Base-by-base conservation (phyloP, 2,113 vertebrate genomes). In the Gallinago undulata region DNA sequence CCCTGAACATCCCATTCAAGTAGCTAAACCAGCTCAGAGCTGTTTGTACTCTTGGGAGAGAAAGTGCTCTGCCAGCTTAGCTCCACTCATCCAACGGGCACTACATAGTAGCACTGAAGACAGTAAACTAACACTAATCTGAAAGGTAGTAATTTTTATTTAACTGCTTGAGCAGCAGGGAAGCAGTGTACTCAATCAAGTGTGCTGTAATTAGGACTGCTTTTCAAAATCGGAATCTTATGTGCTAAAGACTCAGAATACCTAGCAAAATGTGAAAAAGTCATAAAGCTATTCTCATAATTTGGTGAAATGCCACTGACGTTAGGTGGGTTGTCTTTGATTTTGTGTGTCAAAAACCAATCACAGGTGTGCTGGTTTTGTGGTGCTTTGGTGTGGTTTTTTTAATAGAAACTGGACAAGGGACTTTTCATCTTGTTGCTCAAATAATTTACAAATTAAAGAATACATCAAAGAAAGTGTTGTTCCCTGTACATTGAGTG, bases 331-430 rank as follows among this genome's bases (percentile, higher is more conserved):
- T 11, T 62, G 59, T 30, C n/a, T 53, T 43, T 19, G 21, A 39
- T 39, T 73, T 87, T 57, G n/a, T 5, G 33, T 79, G 47, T 43
- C 4, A 2, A 82, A 68, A 72, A 56, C 2, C 4, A 0, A 35
- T 22, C 43, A 47, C 0, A 1, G n/a, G 2, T 19, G 6, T 25
- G 25, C 4, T 4, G 24, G 3, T 5, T 19, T 57, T n/a, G 19
- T n/a, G 33, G 17, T 19, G 48, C 19, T 30, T 30, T 30, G 10
- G 5, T 22, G 43, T 45, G 18, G 13, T 28, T 39, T 66, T 67
- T 62, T 79, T 8, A 47, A 68, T 66, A 17, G 30, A 21, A 91
- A 82, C 5, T 13, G 28, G 22, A 90, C 18, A 80, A 66, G 0
- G 5, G 9, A 22, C 31, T 66, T 83, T 45, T 73, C 55, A 84